phyloP scores from a whole-genome alignment of 2,113 vertebrate genomes.

The Ivindomyrus marchei region DNA sequence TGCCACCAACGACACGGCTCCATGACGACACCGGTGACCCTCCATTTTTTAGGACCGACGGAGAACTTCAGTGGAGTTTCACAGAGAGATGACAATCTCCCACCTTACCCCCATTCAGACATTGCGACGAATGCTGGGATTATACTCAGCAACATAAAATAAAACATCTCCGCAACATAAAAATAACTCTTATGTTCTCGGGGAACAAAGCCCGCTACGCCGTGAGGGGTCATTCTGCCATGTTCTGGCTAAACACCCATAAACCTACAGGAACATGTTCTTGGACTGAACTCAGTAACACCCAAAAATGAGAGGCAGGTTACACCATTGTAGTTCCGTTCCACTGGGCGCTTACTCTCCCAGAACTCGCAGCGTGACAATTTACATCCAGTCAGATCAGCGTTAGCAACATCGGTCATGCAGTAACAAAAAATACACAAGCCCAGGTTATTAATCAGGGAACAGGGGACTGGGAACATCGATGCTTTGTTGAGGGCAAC shows the following conservation, averaged over 20 bases:
- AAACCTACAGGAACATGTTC: background rate
- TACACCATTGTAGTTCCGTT: background rate
- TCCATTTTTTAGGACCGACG: background rate
- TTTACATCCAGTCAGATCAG: background rate
- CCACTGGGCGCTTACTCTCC: background rate
- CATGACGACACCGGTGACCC: background rate
- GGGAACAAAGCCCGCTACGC: background rate
- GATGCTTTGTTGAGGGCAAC: background rate
- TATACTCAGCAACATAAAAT: background rate
- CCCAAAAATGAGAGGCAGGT: background rate
- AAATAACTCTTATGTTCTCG: background rate
- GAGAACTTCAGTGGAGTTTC: background rate
- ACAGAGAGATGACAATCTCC: background rate
- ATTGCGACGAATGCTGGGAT: background rate
- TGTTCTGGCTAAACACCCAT: background rate
- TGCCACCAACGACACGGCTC: constrained; percentile 16
- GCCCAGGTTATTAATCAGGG: background rate
- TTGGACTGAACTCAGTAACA: background rate
- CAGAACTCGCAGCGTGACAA: background rate
- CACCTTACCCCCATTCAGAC: background rate
- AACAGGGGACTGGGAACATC: background rate
- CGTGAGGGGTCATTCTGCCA: background rate
- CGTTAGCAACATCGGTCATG: background rate
- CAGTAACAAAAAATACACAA: background rate
- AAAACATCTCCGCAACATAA: no score